Percentiles rank a stretch among this genome's conserved stretches.
These are phyloP conservation scores for Carassius auratus DNA, from an alignment of 2,113 vertebrate species.

Conservation along the genomic window DNA sequence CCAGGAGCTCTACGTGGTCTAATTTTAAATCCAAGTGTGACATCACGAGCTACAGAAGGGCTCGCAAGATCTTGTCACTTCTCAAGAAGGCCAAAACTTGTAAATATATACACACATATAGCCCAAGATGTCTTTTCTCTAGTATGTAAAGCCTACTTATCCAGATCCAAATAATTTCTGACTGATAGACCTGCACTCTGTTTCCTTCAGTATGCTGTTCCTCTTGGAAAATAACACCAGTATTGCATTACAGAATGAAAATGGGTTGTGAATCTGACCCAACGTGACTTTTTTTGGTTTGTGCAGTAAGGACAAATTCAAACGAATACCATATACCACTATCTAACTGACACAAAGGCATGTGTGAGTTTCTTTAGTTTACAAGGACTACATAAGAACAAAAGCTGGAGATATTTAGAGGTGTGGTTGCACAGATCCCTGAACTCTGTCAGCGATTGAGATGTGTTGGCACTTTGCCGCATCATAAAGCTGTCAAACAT, in stretches of 20 bases:
- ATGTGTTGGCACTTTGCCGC: not conserved
- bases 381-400: conserved; percentile 1
- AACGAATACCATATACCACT: not conserved
- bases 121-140: too few species aligned
- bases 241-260: not conserved
- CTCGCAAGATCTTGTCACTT: not conserved
- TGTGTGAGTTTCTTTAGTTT: not conserved
- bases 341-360: not conserved
- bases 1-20: conserved; percentile 66
- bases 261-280: not conserved
- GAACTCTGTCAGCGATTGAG: not conserved
- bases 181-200: not conserved
- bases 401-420: conserved; percentile 14
- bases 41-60: conserved; percentile 58
- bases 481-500: conserved; percentile 12
- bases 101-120: too few species aligned
- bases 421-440: conserved; percentile 16
- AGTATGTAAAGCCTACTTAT: too few species aligned
- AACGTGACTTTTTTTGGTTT: not conserved
- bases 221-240: not conserved
- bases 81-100: not conserved
- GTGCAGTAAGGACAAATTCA: not conserved
- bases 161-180: too few species aligned
- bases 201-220: too few species aligned
- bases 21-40: conserved; percentile 63